Base-by-base conservation (phyloP, 2,797 vertebrate species). In the Alca torda region DNA sequence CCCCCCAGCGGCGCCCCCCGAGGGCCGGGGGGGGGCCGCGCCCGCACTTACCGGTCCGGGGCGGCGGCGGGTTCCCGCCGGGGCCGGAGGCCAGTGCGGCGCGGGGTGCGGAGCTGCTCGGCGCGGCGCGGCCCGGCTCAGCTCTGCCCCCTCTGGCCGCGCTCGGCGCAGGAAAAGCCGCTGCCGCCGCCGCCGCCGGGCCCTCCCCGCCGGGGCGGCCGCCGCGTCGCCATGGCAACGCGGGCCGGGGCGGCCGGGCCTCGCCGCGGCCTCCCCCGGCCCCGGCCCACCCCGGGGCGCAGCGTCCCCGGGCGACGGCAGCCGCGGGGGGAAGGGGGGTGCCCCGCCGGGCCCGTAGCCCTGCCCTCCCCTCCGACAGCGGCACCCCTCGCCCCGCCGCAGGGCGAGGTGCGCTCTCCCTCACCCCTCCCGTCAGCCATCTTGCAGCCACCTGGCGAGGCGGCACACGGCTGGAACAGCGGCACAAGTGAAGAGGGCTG, bases 131-230 rank as follows among this genome's bases (percentile, higher is more conserved):
- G 78, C 74, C 11, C 80, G 16, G 57, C 94, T 95, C 96, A 65
- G 83, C 65, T 74, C 87, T 83, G 96, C 95, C 96, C 65, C 89
- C 82, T 67, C 54, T 21, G 96, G 93, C 84, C 59, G 82, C 75
- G 24, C 21, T 10, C 46, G 61, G 68, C 51, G 57, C 79, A 59
- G 74, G 61, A 68, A 24, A 56, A 31, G 13, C 74, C 35, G 19
- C 37, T 43, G 43, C 43, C 43, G 43, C 43, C 16, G 43, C 59
- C 45, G n/a, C 81, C 67, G 59, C 59, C 65, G 41, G 43, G 51
- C 78, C 87, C 77, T 59, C 88, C 84, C 78, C 73, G 68, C 84
- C 63, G 51, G 81, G 81, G 81, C 81, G 81, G 91, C 64, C 63
- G 45, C 39, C 50, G 59, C 31, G 77, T 89, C 81, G 63, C 78